Base-by-base conservation (phyloP, 2,113 vertebrate genomes). In the Telmatochromis sp. region DNA sequence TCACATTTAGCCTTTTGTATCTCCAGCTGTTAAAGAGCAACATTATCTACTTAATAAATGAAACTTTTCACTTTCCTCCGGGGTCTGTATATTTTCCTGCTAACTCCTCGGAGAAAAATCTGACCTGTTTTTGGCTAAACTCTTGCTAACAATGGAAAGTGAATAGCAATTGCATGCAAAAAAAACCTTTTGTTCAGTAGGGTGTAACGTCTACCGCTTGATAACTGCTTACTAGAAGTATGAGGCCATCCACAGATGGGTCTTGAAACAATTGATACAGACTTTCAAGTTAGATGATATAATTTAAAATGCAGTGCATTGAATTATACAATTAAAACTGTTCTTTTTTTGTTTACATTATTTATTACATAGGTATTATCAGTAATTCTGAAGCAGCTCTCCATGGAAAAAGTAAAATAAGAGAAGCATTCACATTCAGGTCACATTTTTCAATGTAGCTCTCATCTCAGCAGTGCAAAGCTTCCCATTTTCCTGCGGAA, bases 401-500 rank as follows among this genome's bases (percentile, higher is more conserved):
- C 23, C 71, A 50, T n/a, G 42, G 9, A 50, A 50, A 21, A 68
- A 68, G 80, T 14, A 54, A 85, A 57, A 40, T 53, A 17, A 58
- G 33, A 53, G 58, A 55, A 87, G 51, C 31, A 90, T 90, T 82
- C 9, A 2, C 14, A 90, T 87, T 90, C 90, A 73, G 45, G 55
- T 84, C 91, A 88, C 85, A 79, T 87, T 82, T 21, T 75, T 21
- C 35, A 8, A 33, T 80, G 54, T 31, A 86, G 85, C 19, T 80
- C 57, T 87, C 47, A 7, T 83, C 45, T 86, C 33, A 86, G 73
- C 45, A 60, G 86, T 75, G 84, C 35, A 89, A 92, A 93, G 84
- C 83, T 45, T 83, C 78, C 85, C 40, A 85, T 92, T 89, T 92
- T 87, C 84, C 83, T 86, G 84, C 6, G 1, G 79, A 71, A 86